Conservation (phyloP, 1,140 invertebrate species). For the Caenorhabditis remanei region DNA sequence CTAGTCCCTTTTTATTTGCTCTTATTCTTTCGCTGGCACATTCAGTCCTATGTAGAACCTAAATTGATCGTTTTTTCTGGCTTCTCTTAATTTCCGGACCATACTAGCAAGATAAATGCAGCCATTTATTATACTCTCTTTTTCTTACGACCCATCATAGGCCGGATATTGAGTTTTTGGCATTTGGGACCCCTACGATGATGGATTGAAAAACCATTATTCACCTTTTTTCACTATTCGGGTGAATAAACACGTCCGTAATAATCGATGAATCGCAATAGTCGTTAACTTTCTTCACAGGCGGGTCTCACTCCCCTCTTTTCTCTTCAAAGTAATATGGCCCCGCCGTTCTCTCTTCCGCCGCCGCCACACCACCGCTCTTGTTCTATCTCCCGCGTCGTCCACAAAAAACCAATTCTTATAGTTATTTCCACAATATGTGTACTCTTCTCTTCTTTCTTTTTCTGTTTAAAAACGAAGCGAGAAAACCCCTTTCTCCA, state of each 20-base stretch:
- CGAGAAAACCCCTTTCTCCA: background rate
- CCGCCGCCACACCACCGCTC: background rate
- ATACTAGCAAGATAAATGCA: background rate
- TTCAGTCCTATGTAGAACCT: too few species aligned
- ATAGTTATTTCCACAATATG: conserved; percentile 55
- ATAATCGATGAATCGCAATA: conserved; percentile 41
- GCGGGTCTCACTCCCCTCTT: background rate
- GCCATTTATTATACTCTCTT: background rate
- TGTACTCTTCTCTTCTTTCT: conserved; percentile 38
- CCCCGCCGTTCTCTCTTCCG: conserved; percentile 23
- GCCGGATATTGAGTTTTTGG: conserved; percentile 37
- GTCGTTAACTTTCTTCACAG: conserved; percentile 8
- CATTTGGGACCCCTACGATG: background rate
- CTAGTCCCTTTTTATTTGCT: background rate
- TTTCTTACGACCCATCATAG: background rate
- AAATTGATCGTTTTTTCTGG: background rate
- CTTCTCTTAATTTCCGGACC: conserved; percentile 6
- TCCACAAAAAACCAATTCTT: conserved; percentile 44
- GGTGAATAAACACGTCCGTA: conserved; percentile 33
- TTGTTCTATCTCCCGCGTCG: conserved; percentile 40
- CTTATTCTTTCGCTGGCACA: background rate
- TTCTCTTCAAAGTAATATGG: conserved; percentile 3
- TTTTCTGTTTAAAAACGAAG: conserved; percentile 47
- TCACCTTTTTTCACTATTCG: background rate
- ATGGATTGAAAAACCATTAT: background rate